phyloP scores from a whole-genome alignment of 2,797 vertebrate species.

The Crenuchus spilurus region DNA sequence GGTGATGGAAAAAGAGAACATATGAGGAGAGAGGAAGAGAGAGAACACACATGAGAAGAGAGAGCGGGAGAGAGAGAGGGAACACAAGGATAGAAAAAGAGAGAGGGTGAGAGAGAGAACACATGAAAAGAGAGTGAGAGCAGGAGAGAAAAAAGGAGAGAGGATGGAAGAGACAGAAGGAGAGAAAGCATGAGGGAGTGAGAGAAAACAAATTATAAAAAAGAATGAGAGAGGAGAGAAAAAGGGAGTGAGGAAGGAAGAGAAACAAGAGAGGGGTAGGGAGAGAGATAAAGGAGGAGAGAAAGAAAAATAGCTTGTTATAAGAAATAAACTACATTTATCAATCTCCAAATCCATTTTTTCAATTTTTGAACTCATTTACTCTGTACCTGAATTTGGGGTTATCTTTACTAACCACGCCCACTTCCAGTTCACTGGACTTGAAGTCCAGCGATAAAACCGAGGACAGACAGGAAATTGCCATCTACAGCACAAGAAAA shows the following conservation, averaged over 20 bases:
- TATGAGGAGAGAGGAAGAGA: background rate
- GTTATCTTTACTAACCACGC: conserved; percentile 75
- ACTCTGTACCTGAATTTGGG: conserved; percentile 77
- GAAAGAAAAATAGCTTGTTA: too few relatives aligned
- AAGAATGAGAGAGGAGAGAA: too few relatives aligned
- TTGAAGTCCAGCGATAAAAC: conserved; percentile 79
- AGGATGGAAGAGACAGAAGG: background rate
- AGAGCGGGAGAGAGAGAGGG: background rate
- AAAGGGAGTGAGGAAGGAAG: too few relatives aligned
- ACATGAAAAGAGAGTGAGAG: too few relatives aligned
- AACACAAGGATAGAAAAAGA: background rate
- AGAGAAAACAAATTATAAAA: too few relatives aligned
- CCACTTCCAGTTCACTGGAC: conserved; percentile 75
- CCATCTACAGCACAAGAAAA: conserved; percentile 67
- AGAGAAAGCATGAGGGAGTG: background rate
- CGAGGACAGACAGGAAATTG: conserved; percentile 76
- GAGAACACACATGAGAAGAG: too few relatives aligned
- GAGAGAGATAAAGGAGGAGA: too few relatives aligned
- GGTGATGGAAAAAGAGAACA: too few relatives aligned
- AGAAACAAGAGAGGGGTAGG: too few relatives aligned
- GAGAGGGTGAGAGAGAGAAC: background rate
- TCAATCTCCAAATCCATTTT: too few relatives aligned
- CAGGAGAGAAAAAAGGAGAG: background rate
- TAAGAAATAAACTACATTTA: background rate
- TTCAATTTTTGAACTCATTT: too few relatives aligned